These are phyloP conservation scores for Petrocephalus schoutedeni DNA, from an alignment of 2,797 vertebrate species.

Conservation along the genomic window DNA sequence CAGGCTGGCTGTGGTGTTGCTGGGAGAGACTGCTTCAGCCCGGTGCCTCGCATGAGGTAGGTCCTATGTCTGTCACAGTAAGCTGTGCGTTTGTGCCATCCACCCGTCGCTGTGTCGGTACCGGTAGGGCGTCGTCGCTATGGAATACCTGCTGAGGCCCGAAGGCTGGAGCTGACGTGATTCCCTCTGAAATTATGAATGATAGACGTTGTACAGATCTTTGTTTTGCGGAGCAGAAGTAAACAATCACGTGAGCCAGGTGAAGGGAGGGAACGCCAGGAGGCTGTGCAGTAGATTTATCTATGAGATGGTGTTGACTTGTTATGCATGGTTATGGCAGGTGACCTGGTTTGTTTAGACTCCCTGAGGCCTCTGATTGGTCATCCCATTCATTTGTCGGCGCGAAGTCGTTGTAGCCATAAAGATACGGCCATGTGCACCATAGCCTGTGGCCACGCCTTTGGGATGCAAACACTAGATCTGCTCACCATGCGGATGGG, in stretches of 20 bases:
- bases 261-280: not conserved
- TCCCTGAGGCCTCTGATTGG: not conserved
- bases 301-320: not conserved
- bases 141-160: not conserved
- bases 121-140: not conserved
- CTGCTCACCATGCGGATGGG: not conserved
- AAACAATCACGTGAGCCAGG: not conserved
- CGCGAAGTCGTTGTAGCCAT: not conserved
- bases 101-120: not conserved
- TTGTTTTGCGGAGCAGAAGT: not conserved
- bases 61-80: slow-evolving; percentile 37
- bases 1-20: slow-evolving; percentile 41
- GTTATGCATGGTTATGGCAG: not conserved
- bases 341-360: not conserved
- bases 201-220: not conserved
- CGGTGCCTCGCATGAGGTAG: slow-evolving; percentile 48
- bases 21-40: slow-evolving; percentile 36
- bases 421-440: not conserved
- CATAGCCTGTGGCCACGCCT: not conserved
- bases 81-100: not conserved
- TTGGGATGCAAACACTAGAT: not conserved
- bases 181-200: not conserved
- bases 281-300: not conserved
- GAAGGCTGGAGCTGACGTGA: not conserved
- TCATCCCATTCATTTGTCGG: not conserved